Base-by-base conservation (phyloP, 2,888 invertebrate species). In the Noctuana brunneofusca region DNA sequence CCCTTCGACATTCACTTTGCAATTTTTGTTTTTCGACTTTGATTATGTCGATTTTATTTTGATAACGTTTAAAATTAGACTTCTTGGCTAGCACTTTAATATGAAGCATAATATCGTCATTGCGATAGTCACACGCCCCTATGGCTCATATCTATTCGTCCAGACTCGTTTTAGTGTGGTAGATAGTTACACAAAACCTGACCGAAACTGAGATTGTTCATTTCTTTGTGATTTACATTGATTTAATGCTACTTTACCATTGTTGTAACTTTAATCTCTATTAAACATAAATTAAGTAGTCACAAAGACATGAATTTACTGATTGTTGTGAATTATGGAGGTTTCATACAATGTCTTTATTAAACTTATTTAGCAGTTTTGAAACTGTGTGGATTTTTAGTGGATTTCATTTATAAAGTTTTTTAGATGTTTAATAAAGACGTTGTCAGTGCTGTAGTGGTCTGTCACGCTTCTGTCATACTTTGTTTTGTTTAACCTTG, bases 401-500 rank as follows among this genome's bases (percentile, higher is more conserved):
- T 54, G 48, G 22, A 24, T 12, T 16, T 43, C n/a, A n/a, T n/a
- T 52, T 20, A 30, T 38, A 30, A 43, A 18, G 20, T 12, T 11
- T 60, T 62, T 22, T 48, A 54, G 22, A 57, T 64, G 43, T 54
- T 38, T 80, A 83, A 81, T 79, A 75, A 81, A 75, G 83, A 72
- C 81, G 80, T 87, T 79, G 83, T 71, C 64, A 71, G 71, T 72
- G 69, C 66, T 75, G 74, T 74, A 73, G 81, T 78, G 73, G 81
- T 74, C 63, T 75, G 76, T 86, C 87, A 85, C 80, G 90, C 90
- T 89, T 90, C 65, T 72, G 69, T 86, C 88, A 87, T 83, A 70
- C 74, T 72, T 66, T 72, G 88, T 89, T 89, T 89, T 88, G 75
- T 88, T 87, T 87, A 90, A 89, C 83, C 87, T 89, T 89, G 86